Percentiles rank a stretch among this genome's conserved stretches.
Evolutionary conservation across 2,888 invertebrate species (phyloP).

Genomic region (Spilosoma lubricipeda): DNA sequence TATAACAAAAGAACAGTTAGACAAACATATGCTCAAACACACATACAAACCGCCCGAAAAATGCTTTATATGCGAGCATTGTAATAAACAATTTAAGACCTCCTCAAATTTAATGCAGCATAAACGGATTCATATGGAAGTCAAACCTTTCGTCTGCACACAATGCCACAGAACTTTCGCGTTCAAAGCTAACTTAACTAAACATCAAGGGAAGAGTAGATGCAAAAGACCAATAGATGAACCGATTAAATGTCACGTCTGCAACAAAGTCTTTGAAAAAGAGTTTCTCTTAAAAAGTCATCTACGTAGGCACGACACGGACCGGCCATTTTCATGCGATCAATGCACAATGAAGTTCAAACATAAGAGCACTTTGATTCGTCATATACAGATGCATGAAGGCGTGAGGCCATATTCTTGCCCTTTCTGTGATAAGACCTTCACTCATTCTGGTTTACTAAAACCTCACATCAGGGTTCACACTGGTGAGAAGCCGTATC

Average conservation of each 20-base stretch:
- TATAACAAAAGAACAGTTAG: conserved; percentile 27
- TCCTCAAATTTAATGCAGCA: conserved; percentile 63
- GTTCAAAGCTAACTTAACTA: conserved; percentile 47
- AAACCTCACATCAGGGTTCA: conserved; percentile 67
- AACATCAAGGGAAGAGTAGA: conserved; percentile 45
- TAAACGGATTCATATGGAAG: conserved; percentile 49
- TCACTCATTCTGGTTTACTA: conserved; percentile 52
- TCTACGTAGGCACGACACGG: conserved; percentile 46
- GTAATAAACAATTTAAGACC: conserved; percentile 60
- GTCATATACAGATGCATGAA: conserved; percentile 66
- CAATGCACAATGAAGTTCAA: conserved; percentile 59
- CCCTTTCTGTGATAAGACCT: conserved; percentile 63
- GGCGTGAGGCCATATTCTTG: conserved; percentile 59
- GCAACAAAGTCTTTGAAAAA: conserved; percentile 52
- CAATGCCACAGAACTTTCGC: conserved; percentile 52
- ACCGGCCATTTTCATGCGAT: conserved; percentile 39
- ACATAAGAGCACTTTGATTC: conserved; percentile 65
- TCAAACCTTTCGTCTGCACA: conserved; percentile 53
- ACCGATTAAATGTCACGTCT: conserved; percentile 44
- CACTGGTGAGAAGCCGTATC: conserved; percentile 61
- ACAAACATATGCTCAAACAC: conserved; percentile 49
- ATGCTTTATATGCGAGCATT: conserved; percentile 52
- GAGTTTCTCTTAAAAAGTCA: conserved; percentile 52
- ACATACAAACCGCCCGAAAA: conserved; percentile 25
- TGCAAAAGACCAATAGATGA: conserved; percentile 36